Conservation (phyloP, 2,888 invertebrate genomes). For the Cataglyphis rosenhaueri region DNA sequence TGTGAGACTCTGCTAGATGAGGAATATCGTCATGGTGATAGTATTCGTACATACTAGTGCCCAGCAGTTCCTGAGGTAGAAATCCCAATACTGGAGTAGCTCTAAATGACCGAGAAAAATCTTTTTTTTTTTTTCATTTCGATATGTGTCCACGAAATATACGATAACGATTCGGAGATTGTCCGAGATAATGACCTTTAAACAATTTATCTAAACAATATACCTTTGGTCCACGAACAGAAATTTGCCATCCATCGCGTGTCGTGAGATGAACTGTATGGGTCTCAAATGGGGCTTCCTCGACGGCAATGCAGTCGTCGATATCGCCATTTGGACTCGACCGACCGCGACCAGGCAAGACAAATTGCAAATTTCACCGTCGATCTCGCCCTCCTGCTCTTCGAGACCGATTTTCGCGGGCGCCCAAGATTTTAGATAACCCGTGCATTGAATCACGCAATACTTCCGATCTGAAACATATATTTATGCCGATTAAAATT, state of each 20-base stretch:
- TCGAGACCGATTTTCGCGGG: slow-evolving; percentile 91
- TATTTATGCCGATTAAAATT: background rate
- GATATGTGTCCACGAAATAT: background rate
- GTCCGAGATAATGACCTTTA: background rate
- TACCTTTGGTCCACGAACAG: slow-evolving; percentile 96
- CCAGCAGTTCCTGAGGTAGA: slow-evolving; percentile 96
- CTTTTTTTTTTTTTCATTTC: background rate
- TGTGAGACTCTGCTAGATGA: slow-evolving; percentile 93
- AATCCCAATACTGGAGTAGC: slow-evolving; percentile 95
- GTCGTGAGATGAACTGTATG: slow-evolving; percentile 93
- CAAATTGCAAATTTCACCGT: slow-evolving; percentile 89
- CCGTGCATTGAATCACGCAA: slow-evolving; percentile 96
- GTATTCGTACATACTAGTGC: slow-evolving; percentile 97
- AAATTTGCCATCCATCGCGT: slow-evolving; percentile 96
- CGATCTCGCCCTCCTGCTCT: slow-evolving; percentile 88
- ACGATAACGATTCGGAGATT: background rate
- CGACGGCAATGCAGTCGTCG: slow-evolving; percentile 74
- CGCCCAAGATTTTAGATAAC: slow-evolving; percentile 97
- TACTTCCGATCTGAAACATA: slow-evolving; percentile 91
- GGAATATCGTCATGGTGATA: slow-evolving; percentile 93
- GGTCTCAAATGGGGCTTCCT: slow-evolving; percentile 87
- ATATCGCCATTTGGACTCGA: slow-evolving; percentile 88
- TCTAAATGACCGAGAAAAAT: slow-evolving; percentile 85
- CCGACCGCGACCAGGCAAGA: slow-evolving; percentile 96
- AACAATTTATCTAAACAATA: background rate